Conservation (phyloP, 2,113 vertebrate genomes). For the Monopterus albus region DNA sequence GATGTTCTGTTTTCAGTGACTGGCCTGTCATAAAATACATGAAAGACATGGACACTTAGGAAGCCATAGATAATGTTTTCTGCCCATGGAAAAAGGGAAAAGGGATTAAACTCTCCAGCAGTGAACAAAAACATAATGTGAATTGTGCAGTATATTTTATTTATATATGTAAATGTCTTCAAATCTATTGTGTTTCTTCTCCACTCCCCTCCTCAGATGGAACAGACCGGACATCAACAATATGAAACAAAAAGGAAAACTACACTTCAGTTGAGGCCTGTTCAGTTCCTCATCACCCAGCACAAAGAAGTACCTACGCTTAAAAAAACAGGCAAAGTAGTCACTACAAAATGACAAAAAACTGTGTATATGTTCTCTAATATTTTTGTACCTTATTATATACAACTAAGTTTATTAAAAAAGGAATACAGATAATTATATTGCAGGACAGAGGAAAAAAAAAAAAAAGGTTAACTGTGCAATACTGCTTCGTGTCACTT, state of each 20-base stretch:
- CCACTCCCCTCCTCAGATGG: constrained; percentile 83
- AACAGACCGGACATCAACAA: constrained; percentile 94
- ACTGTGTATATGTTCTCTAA: constrained; percentile 90
- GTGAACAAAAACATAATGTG: neutral
- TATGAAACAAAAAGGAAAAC: constrained; percentile 82
- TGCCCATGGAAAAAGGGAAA: neutral
- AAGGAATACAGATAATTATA: constrained; percentile 86
- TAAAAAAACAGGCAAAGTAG: constrained; percentile 76
- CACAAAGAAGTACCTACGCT: constrained; percentile 81
- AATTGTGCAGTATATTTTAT: constrained; percentile 5
- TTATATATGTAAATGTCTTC: constrained; percentile 27
- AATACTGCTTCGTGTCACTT: constrained; percentile 74
- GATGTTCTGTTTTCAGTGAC: neutral
- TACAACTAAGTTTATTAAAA: constrained; percentile 94
- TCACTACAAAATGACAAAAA: constrained; percentile 87
- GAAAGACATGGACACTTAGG: neutral
- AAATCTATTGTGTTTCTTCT: constrained; percentile 26
- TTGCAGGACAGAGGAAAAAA: constrained; percentile 74
- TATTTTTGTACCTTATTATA: constrained; percentile 95
- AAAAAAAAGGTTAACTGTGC: constrained; percentile 63
- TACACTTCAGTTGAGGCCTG: constrained; percentile 75
- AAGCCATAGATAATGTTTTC: constrained; percentile 8
- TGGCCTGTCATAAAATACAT: neutral
- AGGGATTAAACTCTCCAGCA: neutral
- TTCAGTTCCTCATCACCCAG: constrained; percentile 78